Conservation (phyloP, 2,113 vertebrate species). For the Syngnathus typhle region DNA sequence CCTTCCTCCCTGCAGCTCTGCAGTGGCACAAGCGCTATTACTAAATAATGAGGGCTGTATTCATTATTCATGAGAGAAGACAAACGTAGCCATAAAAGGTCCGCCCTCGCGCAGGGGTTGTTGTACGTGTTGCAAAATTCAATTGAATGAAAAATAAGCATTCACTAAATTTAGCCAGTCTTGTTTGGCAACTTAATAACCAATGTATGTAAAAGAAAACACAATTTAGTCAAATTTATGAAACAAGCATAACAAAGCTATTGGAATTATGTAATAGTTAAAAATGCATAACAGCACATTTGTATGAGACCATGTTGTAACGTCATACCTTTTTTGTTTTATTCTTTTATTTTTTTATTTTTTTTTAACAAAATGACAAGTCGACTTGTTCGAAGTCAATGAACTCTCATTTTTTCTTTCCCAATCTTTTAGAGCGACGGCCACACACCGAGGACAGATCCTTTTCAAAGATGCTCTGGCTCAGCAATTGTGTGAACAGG, state of each 20-base stretch:
- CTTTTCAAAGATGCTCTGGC: constrained; percentile 98
- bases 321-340: neutral
- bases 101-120: constrained; percentile 29
- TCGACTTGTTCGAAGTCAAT: neutral
- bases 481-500: constrained; percentile 95
- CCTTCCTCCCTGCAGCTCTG: constrained; percentile 34
- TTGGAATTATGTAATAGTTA: neutral
- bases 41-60: constrained; percentile 65
- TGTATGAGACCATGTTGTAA: neutral
- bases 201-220: neutral
- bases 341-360: neutral
- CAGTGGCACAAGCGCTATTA: constrained; percentile 51
- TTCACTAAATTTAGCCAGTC: neutral
- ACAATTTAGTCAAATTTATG: neutral
- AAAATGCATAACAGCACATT: neutral
- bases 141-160: neutral
- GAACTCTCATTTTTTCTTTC: neutral
- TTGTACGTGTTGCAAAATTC: constrained; percentile 6
- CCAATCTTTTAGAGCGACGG: constrained; percentile 83
- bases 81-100: constrained; percentile 51
- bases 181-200: neutral
- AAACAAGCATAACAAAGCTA: neutral
- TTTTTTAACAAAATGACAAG: neutral
- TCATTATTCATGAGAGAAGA: constrained; percentile 67
- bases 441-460: constrained; percentile 92